Evolutionary conservation across 2,888 invertebrate genomes (phyloP).

Genomic region (Sarcophaga rosellei): DNA sequence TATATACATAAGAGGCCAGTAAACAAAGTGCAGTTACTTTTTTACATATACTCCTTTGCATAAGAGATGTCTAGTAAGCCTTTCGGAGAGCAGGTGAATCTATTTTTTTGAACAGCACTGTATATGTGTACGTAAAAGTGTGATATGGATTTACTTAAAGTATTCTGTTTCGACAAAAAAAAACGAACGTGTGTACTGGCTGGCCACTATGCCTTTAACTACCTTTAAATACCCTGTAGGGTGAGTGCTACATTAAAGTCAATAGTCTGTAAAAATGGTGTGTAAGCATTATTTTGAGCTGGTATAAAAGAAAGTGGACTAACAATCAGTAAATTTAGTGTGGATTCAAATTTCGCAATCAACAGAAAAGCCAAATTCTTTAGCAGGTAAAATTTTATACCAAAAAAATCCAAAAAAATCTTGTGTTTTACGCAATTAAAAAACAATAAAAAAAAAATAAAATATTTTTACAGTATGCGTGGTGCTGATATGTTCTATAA

Average conservation of each 20-base stretch:
- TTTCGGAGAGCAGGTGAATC: too few species aligned
- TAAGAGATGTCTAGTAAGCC: too few species aligned
- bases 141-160: too few species aligned
- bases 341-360: conserved; percentile 50
- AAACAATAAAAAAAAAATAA: background rate
- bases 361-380: conserved; percentile 21
- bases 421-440: background rate
- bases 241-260: conserved; percentile 40
- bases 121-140: too few species aligned
- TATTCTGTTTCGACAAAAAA: too few species aligned
- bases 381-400: conserved; percentile 28
- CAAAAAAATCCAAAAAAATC: background rate
- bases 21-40: too few species aligned
- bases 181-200: background rate
- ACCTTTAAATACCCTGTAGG: conserved; percentile 28
- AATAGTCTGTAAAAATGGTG: conserved; percentile 40
- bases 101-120: too few species aligned
- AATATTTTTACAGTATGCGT: conserved; percentile 31
- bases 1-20: too few species aligned
- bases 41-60: too few species aligned
- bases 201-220: background rate
- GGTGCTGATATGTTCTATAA: conserved; percentile 12
- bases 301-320: conserved; percentile 66
- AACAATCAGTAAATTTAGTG: conserved; percentile 54
- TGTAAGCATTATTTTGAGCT: conserved; percentile 41